These are phyloP conservation scores for Tetragonula carbonaria DNA, from an alignment of 2,888 invertebrate species.

Conservation along the genomic window DNA sequence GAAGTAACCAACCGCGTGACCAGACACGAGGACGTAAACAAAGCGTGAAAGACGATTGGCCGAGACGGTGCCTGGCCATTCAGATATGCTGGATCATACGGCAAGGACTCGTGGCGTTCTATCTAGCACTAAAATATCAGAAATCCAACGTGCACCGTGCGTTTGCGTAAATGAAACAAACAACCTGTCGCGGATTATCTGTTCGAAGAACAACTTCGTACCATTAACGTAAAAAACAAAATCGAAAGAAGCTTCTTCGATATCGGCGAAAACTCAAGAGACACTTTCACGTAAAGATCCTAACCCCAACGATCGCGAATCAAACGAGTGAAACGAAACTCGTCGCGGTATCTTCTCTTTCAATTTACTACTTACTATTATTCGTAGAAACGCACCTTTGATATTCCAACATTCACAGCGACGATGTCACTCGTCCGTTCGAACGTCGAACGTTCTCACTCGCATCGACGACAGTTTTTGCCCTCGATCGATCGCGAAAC, in stretches of 20 bases:
- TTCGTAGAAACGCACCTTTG: not conserved
- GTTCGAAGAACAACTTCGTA: not conserved
- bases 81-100: conserved; percentile 49
- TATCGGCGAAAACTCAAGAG: not conserved
- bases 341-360: not conserved
- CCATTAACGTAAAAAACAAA: not conserved
- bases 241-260: not conserved
- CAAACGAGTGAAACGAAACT: not conserved
- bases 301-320: too few relatives aligned
- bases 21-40: conserved; percentile 62
- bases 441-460: not conserved
- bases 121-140: not conserved
- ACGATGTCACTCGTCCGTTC: not conserved
- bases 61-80: conserved; percentile 65
- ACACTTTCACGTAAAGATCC: too few relatives aligned
- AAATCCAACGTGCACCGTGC: not conserved
- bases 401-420: not conserved
- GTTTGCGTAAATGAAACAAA: not conserved
- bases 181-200: not conserved
- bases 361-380: not conserved
- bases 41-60: conserved; percentile 69
- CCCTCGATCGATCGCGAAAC: not conserved
- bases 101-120: not conserved
- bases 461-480: not conserved
- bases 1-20: conserved; percentile 53